Evolutionary conservation across 2,797 vertebrate species (phyloP).

Genomic region (Capromys pilorides): DNA sequence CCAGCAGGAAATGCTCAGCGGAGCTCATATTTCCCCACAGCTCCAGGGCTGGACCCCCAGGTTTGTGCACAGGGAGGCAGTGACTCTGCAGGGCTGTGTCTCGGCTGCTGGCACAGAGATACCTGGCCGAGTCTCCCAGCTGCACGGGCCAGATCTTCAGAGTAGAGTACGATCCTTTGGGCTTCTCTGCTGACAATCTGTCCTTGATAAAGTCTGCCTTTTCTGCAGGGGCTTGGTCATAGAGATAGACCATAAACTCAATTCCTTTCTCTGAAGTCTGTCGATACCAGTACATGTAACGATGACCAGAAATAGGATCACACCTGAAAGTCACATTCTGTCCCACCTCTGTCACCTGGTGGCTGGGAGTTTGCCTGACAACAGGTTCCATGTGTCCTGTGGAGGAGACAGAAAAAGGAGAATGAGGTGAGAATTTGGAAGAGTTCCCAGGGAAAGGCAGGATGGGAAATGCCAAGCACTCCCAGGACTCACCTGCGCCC

Average conservation of each 20-base stretch:
- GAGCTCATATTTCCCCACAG: neutral
- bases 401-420: neutral
- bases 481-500: neutral
- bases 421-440: neutral
- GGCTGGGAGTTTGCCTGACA: neutral
- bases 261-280: neutral
- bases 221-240: rapidly evolving
- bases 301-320: neutral
- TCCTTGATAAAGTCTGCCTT: neutral
- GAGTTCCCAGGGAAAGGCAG: neutral
- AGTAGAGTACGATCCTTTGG: rapidly evolving
- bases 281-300: neutral
- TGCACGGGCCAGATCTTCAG: neutral
- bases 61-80: constrained; percentile 6
- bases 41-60: neutral
- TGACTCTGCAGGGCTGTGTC: constrained; percentile 53
- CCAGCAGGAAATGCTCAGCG: neutral
- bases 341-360: neutral
- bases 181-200: neutral
- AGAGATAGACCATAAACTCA: neutral
- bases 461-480: neutral
- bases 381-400: neutral
- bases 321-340: neutral
- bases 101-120: constrained; percentile 55
- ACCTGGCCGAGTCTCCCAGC: too few species aligned